Evolutionary conservation across 1,140 invertebrate species (phyloP).

Genomic region (Hylaeus anthracinus): DNA sequence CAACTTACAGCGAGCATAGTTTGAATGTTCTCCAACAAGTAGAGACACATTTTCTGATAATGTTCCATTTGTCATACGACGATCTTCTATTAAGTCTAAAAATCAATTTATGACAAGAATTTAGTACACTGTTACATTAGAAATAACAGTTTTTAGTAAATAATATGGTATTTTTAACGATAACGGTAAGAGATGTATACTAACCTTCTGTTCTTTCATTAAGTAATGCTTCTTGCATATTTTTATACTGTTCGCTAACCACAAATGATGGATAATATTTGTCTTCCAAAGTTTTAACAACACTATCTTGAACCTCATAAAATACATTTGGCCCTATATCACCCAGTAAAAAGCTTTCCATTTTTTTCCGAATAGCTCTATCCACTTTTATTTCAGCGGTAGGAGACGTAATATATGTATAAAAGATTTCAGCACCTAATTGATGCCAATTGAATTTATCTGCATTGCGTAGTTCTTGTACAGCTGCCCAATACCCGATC

Average conservation of each 20-base stretch:
- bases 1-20: conserved; percentile 90
- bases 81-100: conserved; percentile 72
- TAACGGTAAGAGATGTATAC: conserved; percentile 18
- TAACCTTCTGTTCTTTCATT: conserved; percentile 83
- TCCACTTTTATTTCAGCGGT: conserved; percentile 90
- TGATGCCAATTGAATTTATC: conserved; percentile 90
- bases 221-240: conserved; percentile 86
- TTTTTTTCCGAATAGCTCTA: conserved; percentile 88
- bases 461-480: conserved; percentile 90
- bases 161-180: background rate
- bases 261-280: conserved; percentile 95
- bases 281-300: conserved; percentile 90
- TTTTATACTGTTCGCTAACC: conserved; percentile 91
- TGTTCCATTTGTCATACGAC: conserved; percentile 68
- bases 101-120: background rate
- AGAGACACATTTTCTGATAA: conserved; percentile 72
- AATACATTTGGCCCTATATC: conserved; percentile 94
- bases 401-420: conserved; percentile 91
- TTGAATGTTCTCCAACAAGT: conserved; percentile 90
- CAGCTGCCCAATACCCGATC: conserved; percentile 92
- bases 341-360: conserved; percentile 93
- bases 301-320: conserved; percentile 91
- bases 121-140: background rate
- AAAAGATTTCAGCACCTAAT: conserved; percentile 94
- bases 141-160: conserved; percentile 18